phyloP scores from a whole-genome alignment of 1,140 invertebrate genomes.

The Charaxes varanes region DNA sequence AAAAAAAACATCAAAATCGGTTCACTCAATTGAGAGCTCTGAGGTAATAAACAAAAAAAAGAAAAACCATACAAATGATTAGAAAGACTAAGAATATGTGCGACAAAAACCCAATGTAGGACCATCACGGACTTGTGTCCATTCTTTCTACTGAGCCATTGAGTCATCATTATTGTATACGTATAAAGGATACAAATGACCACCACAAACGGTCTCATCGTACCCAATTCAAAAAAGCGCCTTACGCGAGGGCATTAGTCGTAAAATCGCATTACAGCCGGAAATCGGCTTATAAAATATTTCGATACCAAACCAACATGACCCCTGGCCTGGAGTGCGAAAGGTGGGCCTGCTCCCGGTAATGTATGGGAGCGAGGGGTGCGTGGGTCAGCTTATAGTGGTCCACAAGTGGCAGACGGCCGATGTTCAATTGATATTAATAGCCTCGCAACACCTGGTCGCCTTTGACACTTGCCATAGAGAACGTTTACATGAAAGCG shows the following conservation, averaged over 20 bases:
- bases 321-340: conserved; percentile 21
- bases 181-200: not conserved
- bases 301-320: conserved; percentile 33
- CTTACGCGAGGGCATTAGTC: conserved; percentile 42
- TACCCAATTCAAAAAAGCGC: conserved; percentile 14
- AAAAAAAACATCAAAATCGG: no score
- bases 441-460: conserved; percentile 61
- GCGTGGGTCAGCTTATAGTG: conserved; percentile 31
- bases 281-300: conserved; percentile 64
- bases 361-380: conserved; percentile 23
- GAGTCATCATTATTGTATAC: no score
- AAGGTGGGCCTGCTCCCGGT: conserved; percentile 11
- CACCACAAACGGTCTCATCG: not conserved
- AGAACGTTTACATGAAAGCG: no score
- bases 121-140: no score
- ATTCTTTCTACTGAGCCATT: no score
- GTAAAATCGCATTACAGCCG: conserved; percentile 60
- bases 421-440: conserved; percentile 68
- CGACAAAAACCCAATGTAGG: no score
- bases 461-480: conserved; percentile 35
- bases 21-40: no score
- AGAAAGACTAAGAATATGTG: no score
- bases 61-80: no score
- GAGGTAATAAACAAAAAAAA: no score
- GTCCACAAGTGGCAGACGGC: conserved; percentile 38